A percentile compares a stretch with the other conserved stretches of the same genome.
Conservation (phyloP, 1,140 invertebrate species). For the Brachionus sp. region DNA sequence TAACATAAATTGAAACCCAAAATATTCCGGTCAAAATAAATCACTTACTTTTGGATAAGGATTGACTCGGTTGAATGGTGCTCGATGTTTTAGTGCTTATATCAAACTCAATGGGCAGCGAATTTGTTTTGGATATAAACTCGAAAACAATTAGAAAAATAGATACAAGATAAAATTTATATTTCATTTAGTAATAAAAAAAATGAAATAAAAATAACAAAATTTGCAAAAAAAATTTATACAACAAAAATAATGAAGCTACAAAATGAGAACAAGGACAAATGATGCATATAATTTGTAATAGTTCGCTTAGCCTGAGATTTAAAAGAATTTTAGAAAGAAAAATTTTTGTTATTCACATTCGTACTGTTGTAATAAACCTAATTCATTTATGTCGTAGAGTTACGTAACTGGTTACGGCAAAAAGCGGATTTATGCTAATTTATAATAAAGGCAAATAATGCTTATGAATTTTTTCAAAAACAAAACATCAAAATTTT, state of each 20-base stretch:
- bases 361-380: neutral
- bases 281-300: neutral
- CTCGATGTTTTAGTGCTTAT: neutral
- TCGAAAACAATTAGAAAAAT: neutral
- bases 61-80: constrained; percentile 7
- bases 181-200: constrained; percentile 8
- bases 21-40: neutral
- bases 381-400: neutral
- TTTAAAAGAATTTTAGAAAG: neutral
- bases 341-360: neutral
- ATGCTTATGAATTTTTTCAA: neutral
- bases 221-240: neutral
- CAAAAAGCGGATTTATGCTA: neutral
- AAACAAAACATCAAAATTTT: neutral
- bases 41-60: constrained; percentile 4
- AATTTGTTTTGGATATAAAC: neutral
- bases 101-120: neutral
- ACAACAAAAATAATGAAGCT: neutral
- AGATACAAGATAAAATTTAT: constrained; percentile 5
- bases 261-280: neutral
- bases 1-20: neutral
- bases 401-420: neutral
- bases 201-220: constrained; percentile 3
- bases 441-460: neutral
- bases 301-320: neutral